Base-by-base conservation (phyloP, 2,888 invertebrate species). In the Pristionchus exspectatus region DNA sequence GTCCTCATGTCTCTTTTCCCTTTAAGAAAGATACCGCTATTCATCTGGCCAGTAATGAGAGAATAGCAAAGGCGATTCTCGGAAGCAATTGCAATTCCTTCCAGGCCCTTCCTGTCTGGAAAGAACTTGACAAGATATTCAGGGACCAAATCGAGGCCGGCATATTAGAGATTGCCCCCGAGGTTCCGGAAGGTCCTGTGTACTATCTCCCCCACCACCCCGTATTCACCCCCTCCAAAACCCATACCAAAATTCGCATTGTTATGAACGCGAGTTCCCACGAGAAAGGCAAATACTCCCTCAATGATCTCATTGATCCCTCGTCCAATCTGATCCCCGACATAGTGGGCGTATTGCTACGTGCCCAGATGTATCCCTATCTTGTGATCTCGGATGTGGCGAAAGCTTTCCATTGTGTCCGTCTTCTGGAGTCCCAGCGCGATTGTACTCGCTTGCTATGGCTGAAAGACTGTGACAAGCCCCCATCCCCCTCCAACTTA, bases 251-350 rank as follows among this genome's bases (percentile, higher is more conserved):
- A 27, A 54, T 56, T 84, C 21, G 84, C 54, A 16, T 84, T 2
- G 84, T 84, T 3, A 84, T 84, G 84, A 84, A 84, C 27, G 56
- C 56, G 7, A 56, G 56, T n/a, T 84, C 84, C 7, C 84, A 84
- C n/a, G 84, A 84, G 44, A 84, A 84, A 30, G 30, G 30, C 4
- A 27, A 27, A 30, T 30, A n/a, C 14, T 84, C 84, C 18, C 56
- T 84, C 27, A 84, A 54, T 30, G 84, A 84, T 77, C 12, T 77
- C 7, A 77, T 77, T 27, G 21, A 30, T 16, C 50, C 83, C 5
- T 83, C 83, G 10, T 18, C 24, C 44, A 83, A 54, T 54, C 24
- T 83, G 9, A 83, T 83, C n/a, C 83, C 38, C n/a, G 83, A 83
- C 10, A 5, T 83, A 3, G n/a, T 83, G 24, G 83, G 83, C 5